Conservation (phyloP, 2,888 invertebrate genomes). For the Hipparchia semele region DNA sequence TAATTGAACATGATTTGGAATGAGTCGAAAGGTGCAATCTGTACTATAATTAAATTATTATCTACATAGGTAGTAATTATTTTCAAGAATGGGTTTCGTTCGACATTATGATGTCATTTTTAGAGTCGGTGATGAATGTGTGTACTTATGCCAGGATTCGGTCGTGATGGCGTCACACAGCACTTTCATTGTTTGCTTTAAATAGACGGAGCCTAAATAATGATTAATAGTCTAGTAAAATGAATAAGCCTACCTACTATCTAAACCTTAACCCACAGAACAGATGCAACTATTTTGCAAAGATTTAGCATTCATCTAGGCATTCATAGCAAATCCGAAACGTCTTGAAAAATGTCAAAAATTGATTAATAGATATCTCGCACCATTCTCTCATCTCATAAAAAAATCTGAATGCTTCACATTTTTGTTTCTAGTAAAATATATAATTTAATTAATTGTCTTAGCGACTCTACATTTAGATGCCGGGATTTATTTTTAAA, state of each 20-base stretch:
- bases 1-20: too few species aligned
- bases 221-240: too few species aligned
- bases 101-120: not conserved
- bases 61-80: not conserved
- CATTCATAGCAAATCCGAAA: conserved; percentile 9
- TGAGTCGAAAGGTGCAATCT: too few species aligned
- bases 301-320: not conserved
- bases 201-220: not conserved
- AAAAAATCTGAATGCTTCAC: not conserved
- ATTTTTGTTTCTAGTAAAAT: not conserved
- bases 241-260: too few species aligned
- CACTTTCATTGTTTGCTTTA: not conserved
- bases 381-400: conserved; percentile 14
- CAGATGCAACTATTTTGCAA: conserved; percentile 6
- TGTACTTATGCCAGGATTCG: not conserved
- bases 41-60: not conserved
- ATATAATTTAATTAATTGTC: not conserved
- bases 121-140: not conserved
- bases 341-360: conserved; percentile 18
- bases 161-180: not conserved
- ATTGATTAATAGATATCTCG: conserved; percentile 10
- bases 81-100: not conserved
- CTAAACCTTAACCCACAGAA: not conserved
- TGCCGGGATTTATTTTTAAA: not conserved
- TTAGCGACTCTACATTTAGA: not conserved